A percentile compares a stretch with the other conserved stretches of the same genome.
phyloP scores from a whole-genome alignment of 92 coral and sea anemone species.

The Zoanthus sociatus region DNA sequence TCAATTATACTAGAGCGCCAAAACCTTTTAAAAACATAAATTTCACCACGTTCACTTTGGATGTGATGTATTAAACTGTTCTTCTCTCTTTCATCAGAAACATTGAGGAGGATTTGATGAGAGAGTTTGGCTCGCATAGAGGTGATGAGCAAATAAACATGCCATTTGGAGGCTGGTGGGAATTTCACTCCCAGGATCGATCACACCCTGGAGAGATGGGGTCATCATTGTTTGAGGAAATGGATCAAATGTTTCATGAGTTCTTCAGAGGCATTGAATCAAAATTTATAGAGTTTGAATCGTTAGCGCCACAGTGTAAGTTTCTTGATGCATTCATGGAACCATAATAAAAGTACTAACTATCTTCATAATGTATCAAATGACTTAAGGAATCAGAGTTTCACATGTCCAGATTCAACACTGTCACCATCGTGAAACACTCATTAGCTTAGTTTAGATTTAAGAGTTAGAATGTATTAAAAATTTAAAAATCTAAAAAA shows the following conservation, averaged over 20 bases:
- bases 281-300: constrained; percentile 21
- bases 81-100: constrained; percentile 51
- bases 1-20: too few species aligned
- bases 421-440: too few species aligned
- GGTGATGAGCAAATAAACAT: constrained; percentile 11
- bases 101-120: constrained; percentile 73
- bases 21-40: too few species aligned
- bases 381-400: too few species aligned
- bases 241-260: constrained; percentile 84
- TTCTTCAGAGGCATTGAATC: constrained; percentile 78
- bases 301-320: constrained; percentile 55
- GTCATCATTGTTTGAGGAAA: constrained; percentile 66
- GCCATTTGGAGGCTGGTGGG: constrained; percentile 39
- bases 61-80: not conserved
- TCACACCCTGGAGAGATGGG: constrained; percentile 38
- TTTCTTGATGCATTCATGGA: not conserved
- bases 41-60: too few species aligned
- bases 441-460: too few species aligned
- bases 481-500: too few species aligned
- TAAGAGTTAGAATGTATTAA: too few species aligned
- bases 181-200: not conserved
- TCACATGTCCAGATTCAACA: too few species aligned
- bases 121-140: constrained; percentile 54
- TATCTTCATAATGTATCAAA: too few species aligned
- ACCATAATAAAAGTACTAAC: too few species aligned